Conservation (phyloP, 2,113 vertebrate species). For the Diadophis punctatus region DNA sequence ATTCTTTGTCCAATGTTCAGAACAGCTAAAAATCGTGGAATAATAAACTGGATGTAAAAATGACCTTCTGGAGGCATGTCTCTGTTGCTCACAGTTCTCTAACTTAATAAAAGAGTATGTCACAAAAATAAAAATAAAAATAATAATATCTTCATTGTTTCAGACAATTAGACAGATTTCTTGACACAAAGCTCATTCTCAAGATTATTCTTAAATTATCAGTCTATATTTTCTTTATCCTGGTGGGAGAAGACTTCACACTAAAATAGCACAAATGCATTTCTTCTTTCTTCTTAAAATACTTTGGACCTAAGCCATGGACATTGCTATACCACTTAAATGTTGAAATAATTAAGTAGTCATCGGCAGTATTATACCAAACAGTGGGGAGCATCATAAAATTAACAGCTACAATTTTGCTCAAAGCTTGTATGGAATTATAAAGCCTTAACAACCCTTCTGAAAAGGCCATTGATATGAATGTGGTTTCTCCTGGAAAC, state of each 20-base stretch:
- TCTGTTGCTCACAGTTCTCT: neutral
- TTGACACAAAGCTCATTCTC: neutral
- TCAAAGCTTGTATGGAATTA: neutral
- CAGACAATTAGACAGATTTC: neutral
- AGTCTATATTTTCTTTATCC: neutral
- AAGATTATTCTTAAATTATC: neutral
- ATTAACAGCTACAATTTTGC: neutral
- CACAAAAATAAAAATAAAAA: neutral
- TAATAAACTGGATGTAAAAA: neutral
- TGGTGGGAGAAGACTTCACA: neutral
- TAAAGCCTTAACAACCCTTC: neutral
- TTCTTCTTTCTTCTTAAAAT: neutral
- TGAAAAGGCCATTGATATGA: neutral
- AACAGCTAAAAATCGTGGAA: neutral
- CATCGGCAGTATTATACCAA: neutral
- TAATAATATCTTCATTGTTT: neutral
- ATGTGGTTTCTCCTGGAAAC: neutral
- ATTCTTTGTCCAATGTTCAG: neutral
- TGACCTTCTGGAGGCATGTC: neutral
- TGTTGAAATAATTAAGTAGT: slow-evolving; percentile 5
- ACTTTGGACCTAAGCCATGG: neutral
- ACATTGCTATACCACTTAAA: neutral
- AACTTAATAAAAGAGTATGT: neutral
- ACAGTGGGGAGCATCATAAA: neutral
- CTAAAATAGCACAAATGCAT: neutral